A percentile compares a stretch with the other conserved stretches of the same genome.
These are phyloP conservation scores for Odontocerum albicorne DNA, from an alignment of 2,888 invertebrate genomes.

Conservation along the genomic window DNA sequence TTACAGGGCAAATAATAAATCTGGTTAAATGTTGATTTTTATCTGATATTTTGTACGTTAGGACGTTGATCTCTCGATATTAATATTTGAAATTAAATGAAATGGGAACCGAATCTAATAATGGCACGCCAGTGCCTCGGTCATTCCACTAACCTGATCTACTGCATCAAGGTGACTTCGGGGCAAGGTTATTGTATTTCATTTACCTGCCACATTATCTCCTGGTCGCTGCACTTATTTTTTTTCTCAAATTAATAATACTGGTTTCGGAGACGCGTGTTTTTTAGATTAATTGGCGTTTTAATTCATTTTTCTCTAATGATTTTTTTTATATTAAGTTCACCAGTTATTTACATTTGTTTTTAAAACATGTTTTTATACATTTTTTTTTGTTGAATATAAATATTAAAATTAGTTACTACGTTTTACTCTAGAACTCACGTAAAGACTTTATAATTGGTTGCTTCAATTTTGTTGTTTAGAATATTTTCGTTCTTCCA, in stretches of 20 bases:
- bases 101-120: conserved; percentile 11
- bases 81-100: conserved; percentile 3
- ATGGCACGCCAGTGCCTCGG: conserved; percentile 27
- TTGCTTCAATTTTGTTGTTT: too few species aligned
- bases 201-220: conserved; percentile 36
- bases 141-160: conserved; percentile 31
- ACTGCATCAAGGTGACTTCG: conserved; percentile 34
- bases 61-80: conserved; percentile 5
- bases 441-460: too few species aligned
- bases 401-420: conserved; percentile 1
- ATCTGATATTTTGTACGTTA: conserved; percentile 9
- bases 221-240: conserved; percentile 33
- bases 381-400: too few species aligned
- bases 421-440: too few species aligned
- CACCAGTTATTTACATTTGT: conserved; percentile 1
- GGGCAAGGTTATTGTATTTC: conserved; percentile 36
- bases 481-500: too few species aligned
- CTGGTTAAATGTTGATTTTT: conserved; percentile 11
- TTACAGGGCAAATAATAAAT: conserved; percentile 24
- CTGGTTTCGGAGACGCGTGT: conserved; percentile 13
- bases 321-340: background rate
- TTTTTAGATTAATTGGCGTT: conserved; percentile 7
- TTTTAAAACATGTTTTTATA: background rate
- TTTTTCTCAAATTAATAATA: conserved; percentile 18
- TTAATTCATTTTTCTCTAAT: too few species aligned